These are phyloP conservation scores for Spodoptera picta DNA, from an alignment of 2,888 invertebrate species.

Conservation along the genomic window DNA sequence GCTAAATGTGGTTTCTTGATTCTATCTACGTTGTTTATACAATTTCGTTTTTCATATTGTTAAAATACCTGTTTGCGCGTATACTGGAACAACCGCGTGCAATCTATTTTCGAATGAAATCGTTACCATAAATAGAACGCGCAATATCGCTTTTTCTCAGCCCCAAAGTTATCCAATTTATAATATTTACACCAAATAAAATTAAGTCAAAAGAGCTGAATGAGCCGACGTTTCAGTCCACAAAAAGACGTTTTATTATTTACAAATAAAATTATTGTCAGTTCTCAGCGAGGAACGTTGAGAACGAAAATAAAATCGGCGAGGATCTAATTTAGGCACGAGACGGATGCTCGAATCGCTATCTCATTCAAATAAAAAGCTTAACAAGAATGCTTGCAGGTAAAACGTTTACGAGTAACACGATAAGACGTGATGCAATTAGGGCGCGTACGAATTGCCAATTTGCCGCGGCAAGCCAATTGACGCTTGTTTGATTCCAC, in stretches of 20 bases:
- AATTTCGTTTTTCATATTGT: too few species aligned
- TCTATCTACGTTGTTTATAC: too few species aligned
- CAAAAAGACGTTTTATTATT: conserved; percentile 15
- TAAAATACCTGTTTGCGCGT: too few species aligned
- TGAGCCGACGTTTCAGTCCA: too few species aligned
- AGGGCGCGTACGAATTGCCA: conserved; percentile 73
- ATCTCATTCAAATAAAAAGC: conserved; percentile 50
- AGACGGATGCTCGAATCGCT: conserved; percentile 36
- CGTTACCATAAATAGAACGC: too few species aligned
- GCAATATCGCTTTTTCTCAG: too few species aligned
- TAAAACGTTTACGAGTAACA: conserved; percentile 45
- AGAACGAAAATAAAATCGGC: conserved; percentile 44
- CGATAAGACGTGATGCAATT: conserved; percentile 64
- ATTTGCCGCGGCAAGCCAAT: conserved; percentile 73
- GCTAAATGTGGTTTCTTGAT: too few species aligned
- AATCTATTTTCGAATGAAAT: too few species aligned
- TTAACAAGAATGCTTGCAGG: conserved; percentile 53
- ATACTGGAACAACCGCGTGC: too few species aligned
- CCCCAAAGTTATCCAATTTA: too few species aligned
- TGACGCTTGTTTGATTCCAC: conserved; percentile 59
- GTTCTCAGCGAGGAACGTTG: conserved; percentile 21
- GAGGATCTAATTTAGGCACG: conserved; percentile 48
- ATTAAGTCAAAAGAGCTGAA: too few species aligned
- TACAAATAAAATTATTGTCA: conserved; percentile 29
- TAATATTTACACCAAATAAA: too few species aligned